A percentile compares a stretch with the other conserved stretches of the same genome.
Evolutionary conservation across 2,113 vertebrate species (phyloP).

Genomic region (Oryzias woworae): DNA sequence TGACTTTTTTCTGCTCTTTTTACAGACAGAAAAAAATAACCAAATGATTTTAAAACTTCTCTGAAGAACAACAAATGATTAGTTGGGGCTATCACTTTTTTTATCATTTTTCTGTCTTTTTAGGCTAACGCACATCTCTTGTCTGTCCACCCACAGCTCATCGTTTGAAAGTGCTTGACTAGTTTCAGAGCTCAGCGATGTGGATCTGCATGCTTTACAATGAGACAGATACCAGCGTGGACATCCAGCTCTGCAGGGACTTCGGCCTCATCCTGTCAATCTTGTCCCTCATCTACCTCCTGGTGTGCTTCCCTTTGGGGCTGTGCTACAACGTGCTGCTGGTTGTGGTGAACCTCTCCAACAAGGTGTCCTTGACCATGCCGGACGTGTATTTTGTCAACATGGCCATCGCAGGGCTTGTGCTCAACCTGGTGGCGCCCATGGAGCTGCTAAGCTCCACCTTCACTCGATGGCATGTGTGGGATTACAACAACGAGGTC

Average conservation of each 20-base stretch:
- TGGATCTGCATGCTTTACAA: conserved; percentile 92
- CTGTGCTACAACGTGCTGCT: conserved; percentile 91
- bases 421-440: conserved; percentile 88
- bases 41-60: conserved; percentile 1
- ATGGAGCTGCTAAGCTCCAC: conserved; percentile 86
- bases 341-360: conserved; percentile 91
- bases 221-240: conserved; percentile 77
- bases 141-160: conserved; percentile 67
- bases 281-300: conserved; percentile 91
- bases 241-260: conserved; percentile 88
- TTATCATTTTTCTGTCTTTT: background rate
- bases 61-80: background rate
- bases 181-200: conserved; percentile 81
- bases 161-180: conserved; percentile 69
- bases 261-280: conserved; percentile 86
- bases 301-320: conserved; percentile 89
- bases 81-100: too few relatives aligned
- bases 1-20: conserved; percentile 36
- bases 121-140: conserved; percentile 11
- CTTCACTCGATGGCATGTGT: conserved; percentile 86
- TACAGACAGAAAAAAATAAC: conserved; percentile 5
- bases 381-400: conserved; percentile 98
- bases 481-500: conserved; percentile 88
- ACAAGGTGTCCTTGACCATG: conserved; percentile 95
- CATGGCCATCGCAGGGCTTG: conserved; percentile 91